phyloP scores from a whole-genome alignment of 2,888 invertebrate species.

The Nemurella pictetii region DNA sequence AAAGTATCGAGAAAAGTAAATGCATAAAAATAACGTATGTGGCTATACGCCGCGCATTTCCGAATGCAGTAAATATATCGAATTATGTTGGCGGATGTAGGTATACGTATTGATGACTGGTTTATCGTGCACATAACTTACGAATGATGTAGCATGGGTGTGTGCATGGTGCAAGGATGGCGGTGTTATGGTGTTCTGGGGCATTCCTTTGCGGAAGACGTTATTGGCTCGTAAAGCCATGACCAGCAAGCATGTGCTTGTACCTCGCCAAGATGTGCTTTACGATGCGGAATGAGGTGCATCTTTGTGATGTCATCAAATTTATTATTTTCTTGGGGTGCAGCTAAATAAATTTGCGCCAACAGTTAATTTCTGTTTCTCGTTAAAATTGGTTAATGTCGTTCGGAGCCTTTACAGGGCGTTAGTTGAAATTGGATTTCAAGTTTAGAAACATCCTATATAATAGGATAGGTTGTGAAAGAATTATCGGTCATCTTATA shows the following conservation, averaged over 20 bases:
- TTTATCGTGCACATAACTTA: conserved; percentile 17
- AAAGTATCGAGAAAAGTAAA: neutral
- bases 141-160: conserved; percentile 7
- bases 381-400: too few relatives aligned
- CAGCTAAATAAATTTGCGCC: too few relatives aligned
- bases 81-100: neutral
- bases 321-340: neutral
- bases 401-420: too few relatives aligned
- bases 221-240: neutral
- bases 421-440: too few relatives aligned
- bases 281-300: neutral
- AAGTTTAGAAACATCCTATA: too few relatives aligned
- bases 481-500: too few relatives aligned
- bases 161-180: neutral
- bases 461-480: too few relatives aligned
- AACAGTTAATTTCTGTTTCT: too few relatives aligned
- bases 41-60: too few relatives aligned
- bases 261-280: neutral
- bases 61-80: neutral
- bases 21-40: conserved; percentile 10
- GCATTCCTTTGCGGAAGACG: neutral
- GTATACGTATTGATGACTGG: conserved; percentile 20
- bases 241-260: too few relatives aligned
- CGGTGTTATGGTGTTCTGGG: neutral
- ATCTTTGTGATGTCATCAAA: neutral